These are phyloP conservation scores for Meiosimyza decipiens DNA, from an alignment of 2,888 invertebrate genomes.

Conservation along the genomic window DNA sequence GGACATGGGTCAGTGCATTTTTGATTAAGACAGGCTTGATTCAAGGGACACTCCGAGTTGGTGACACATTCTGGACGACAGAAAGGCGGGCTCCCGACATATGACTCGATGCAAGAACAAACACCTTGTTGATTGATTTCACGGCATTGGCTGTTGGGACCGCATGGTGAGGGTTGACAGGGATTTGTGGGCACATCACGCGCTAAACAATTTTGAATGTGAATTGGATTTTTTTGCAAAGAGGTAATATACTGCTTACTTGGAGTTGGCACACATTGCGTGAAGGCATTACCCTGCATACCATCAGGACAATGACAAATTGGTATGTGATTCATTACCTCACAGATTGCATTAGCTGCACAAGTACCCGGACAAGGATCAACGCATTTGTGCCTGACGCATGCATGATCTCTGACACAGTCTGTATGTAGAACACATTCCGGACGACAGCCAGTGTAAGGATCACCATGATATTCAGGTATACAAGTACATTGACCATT, in stretches of 20 bases:
- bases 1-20: constrained; percentile 80
- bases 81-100: constrained; percentile 74
- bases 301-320: constrained; percentile 72
- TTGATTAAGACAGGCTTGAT: constrained; percentile 77
- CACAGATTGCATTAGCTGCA: constrained; percentile 76
- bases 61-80: constrained; percentile 80
- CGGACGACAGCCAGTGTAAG: constrained; percentile 76
- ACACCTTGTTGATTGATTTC: constrained; percentile 77
- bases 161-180: constrained; percentile 82
- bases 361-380: constrained; percentile 82
- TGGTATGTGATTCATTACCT: constrained; percentile 80
- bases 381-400: constrained; percentile 77
- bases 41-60: constrained; percentile 78
- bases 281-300: constrained; percentile 78
- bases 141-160: constrained; percentile 83
- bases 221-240: background rate
- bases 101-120: constrained; percentile 76
- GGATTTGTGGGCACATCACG: constrained; percentile 54
- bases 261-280: constrained; percentile 71
- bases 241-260: constrained; percentile 64
- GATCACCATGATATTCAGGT: constrained; percentile 76
- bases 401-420: constrained; percentile 75
- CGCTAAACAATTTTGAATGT: constrained; percentile 52
- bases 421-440: constrained; percentile 78
- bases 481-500: constrained; percentile 77